phyloP scores from a whole-genome alignment of 2,113 vertebrate species.

The Crotophaga sulcirostris region DNA sequence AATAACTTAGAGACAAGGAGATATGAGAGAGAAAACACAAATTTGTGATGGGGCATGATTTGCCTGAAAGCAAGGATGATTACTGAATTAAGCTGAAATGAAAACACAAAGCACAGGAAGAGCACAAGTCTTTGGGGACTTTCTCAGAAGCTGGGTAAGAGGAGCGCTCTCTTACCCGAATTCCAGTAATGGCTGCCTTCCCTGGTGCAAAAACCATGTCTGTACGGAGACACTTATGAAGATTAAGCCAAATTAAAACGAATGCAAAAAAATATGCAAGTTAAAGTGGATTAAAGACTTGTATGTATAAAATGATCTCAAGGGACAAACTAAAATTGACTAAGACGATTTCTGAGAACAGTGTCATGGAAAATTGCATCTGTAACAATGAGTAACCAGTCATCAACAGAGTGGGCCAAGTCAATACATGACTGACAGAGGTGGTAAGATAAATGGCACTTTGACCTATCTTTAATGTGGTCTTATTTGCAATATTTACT shows the following conservation, averaged over 20 bases:
- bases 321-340: not conserved
- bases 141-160: not conserved
- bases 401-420: not conserved
- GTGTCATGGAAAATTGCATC: not conserved
- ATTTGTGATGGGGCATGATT: not conserved
- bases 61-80: not conserved
- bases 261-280: not conserved
- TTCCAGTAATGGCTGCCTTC: not conserved
- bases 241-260: not conserved
- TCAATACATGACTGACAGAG: not conserved
- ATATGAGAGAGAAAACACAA: not conserved
- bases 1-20: not conserved
- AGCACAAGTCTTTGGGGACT: not conserved
- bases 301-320: not conserved
- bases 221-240: not conserved
- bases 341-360: not conserved
- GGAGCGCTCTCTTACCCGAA: not conserved
- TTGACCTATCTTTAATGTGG: not conserved
- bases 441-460: not conserved
- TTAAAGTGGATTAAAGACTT: not conserved
- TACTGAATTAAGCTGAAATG: not conserved
- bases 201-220: rapidly evolving
- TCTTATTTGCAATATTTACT: not conserved
- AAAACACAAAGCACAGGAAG: not conserved
- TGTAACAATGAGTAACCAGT: not conserved